A percentile compares a stretch with the other conserved stretches of the same genome.
These are phyloP conservation scores for Corynorhinus townsendii DNA, from an alignment of 2,113 vertebrate species.

Conservation along the genomic window DNA sequence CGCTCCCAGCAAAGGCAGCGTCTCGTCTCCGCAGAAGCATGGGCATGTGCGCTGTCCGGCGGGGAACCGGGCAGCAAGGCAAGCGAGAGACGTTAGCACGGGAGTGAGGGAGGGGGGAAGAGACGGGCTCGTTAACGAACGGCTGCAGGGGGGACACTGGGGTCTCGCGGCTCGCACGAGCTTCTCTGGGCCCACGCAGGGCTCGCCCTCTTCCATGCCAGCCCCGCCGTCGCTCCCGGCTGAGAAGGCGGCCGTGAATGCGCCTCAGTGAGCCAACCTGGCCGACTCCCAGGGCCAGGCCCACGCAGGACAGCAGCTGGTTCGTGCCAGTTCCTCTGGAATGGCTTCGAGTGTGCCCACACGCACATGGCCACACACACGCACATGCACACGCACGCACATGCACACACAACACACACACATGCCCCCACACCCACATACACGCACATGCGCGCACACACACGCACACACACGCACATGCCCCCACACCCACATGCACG, in stretches of 20 bases:
- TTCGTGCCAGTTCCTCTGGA: neutral
- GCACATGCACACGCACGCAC: too few species aligned
- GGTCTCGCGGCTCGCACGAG: neutral
- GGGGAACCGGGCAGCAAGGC: slow-evolving; percentile 8
- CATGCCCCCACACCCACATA: fast-evolving
- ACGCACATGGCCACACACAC: neutral
- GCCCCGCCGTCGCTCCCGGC: neutral
- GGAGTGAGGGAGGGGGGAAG: neutral
- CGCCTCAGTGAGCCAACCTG: slow-evolving; percentile 30
- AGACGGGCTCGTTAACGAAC: slow-evolving; percentile 23
- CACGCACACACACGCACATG: too few species aligned
- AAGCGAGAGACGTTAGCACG: neutral
- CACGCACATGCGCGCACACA: too few species aligned
- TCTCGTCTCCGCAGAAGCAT: slow-evolving; percentile 6
- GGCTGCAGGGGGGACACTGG: slow-evolving; percentile 7
- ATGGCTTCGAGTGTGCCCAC: neutral
- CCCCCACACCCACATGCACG: too few species aligned
- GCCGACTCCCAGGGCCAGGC: neutral
- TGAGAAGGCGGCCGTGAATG: neutral
- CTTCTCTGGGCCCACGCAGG: slow-evolving; percentile 40
- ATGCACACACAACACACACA: too few species aligned
- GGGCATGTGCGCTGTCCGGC: neutral
- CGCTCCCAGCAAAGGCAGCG: neutral
- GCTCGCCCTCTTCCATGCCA: slow-evolving; percentile 38
- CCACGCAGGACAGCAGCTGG: neutral